Base-by-base conservation (phyloP, 2,888 invertebrate species). In the Zele albiditarsus region DNA sequence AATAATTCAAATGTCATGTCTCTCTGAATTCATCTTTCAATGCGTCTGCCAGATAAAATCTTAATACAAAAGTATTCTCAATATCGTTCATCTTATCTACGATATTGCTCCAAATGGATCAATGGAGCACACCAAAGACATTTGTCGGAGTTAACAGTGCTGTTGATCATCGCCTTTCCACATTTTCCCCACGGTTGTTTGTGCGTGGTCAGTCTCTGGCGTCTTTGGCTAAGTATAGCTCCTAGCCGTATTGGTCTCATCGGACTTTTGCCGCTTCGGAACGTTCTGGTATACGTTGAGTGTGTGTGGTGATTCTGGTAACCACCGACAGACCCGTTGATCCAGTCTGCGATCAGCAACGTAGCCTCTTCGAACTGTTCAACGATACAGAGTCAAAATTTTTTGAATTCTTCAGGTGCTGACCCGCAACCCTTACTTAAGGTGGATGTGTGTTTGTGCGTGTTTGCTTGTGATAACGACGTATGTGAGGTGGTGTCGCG, bases 171-270 rank as follows among this genome's bases (percentile, higher is more conserved):
- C 25, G n/a, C 60, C 27, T 31, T 38, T 66, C 53, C 71, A n/a
- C 49, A 38, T 28, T 38, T 28, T 73, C 33, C 33, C 28, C 60
- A 14, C 58, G 3, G 65, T 66, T 72, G 53, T 84, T 81, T 81
- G 81, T 76, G 80, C 80, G 84, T 83, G 86, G 84, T 84, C 85
- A 85, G 83, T 84, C 83, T 84, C 80, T 71, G 80, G 84, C 82
- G 83, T 84, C 83, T 82, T 80, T 82, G 84, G 84, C 88, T 89
- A 88, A 89, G 89, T 89, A 85, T 89, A 89, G 88, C 86, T 5
- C 83, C 84, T 85, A 83, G 85, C 88, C 87, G 85, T 86, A 86
- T 87, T 86, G 86, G 86, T 84, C 83, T 81, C 81, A 80, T 79
- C 77, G 71, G 63, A 71, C 76, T 71, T 73, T 69, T 62, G 73